Conservation (phyloP, 2,888 invertebrate species). For the Quadroppia sp. region DNA sequence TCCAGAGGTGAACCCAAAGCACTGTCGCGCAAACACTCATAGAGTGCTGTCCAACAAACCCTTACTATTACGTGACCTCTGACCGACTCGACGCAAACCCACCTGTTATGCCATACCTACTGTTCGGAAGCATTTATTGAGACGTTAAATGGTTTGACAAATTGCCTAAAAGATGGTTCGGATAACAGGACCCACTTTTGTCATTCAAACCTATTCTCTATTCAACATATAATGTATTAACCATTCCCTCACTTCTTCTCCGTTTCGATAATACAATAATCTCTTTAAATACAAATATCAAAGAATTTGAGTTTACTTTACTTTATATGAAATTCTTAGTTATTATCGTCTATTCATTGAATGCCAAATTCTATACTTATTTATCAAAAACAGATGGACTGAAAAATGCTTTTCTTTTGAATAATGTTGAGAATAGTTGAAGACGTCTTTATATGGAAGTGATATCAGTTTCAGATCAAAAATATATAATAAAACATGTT, state of each 20-base stretch:
- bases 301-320: too few species aligned
- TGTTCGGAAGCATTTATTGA: conserved; percentile 14
- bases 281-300: background rate
- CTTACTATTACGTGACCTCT: conserved; percentile 20
- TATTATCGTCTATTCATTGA: too few species aligned
- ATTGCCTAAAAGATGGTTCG: background rate
- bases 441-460: too few species aligned
- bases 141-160: conserved; percentile 20
- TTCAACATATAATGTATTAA: conserved; percentile 5
- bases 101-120: conserved; percentile 9
- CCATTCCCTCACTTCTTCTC: background rate
- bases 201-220: background rate
- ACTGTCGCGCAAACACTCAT: background rate
- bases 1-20: background rate
- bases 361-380: too few species aligned
- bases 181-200: background rate
- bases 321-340: too few species aligned
- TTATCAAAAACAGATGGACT: too few species aligned
- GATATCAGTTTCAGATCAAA: too few species aligned
- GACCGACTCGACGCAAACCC: conserved; percentile 2
- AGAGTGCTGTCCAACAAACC: background rate
- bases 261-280: background rate
- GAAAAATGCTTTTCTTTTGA: too few species aligned
- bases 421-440: too few species aligned
- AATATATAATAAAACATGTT: too few species aligned